These are phyloP conservation scores for Drosophila watanabei DNA, from an alignment of 1,140 invertebrate species.

Conservation along the genomic window DNA sequence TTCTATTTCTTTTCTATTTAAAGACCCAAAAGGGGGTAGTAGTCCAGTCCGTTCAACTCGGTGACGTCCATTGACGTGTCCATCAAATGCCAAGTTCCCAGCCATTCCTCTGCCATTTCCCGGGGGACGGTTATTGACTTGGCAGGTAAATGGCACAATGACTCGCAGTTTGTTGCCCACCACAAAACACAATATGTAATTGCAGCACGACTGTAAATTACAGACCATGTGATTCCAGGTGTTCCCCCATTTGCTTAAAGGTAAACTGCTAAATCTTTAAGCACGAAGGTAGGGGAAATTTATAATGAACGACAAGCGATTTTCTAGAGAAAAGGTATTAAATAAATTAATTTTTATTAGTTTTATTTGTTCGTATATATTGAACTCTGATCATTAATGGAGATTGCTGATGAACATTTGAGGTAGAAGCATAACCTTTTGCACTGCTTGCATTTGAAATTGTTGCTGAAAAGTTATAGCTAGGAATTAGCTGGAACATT, in stretches of 20 bases:
- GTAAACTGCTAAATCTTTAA: neutral
- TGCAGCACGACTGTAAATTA: conserved; percentile 37
- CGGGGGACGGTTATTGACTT: conserved; percentile 73
- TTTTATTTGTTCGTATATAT: neutral
- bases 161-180: conserved; percentile 66
- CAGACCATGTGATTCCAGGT: conserved; percentile 2
- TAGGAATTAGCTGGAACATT: no score
- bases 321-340: no score
- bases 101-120: conserved; percentile 22
- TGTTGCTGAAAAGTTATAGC: no score
- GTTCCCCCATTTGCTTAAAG: neutral
- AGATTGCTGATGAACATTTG: neutral
- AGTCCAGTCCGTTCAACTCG: conserved; percentile 35
- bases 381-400: neutral
- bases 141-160: conserved; percentile 71
- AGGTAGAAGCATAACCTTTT: no score
- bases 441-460: no score
- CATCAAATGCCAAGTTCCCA: conserved; percentile 58
- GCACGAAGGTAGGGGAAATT: neutral
- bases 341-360: neutral
- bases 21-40: conserved; percentile 16
- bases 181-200: conserved; percentile 45
- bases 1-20: conserved; percentile 32
- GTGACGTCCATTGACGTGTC: conserved; percentile 68
- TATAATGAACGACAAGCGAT: neutral